Evolutionary conservation across 2,888 invertebrate genomes (phyloP), one percentile per base, ranked within the genome.

Genomic region (Leptarthrus brevirostris): DNA sequence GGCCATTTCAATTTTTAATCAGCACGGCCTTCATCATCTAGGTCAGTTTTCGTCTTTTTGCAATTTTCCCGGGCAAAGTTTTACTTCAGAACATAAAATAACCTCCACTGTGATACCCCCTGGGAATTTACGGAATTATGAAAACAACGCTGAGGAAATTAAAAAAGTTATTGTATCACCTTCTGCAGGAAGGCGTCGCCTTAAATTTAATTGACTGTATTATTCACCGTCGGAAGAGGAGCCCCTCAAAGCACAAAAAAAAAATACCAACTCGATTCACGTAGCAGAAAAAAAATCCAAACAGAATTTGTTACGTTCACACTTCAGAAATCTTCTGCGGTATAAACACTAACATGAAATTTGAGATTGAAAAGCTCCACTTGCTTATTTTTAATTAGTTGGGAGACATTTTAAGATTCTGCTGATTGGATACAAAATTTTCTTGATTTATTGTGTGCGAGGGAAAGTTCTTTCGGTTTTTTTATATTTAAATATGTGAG

Each of bases 1-100:
- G 52, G 52, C 69, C 49, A 69, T 69, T 69, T 69, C 69, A 69
- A 69, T 69, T 69, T 69, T 69, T 69, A 69, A 69, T 69, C 69
- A 69, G 52, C 30, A 69, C 69, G 8, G 16, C 34, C 34, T 52
- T 52, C 69, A 52, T 49, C 69, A 69, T 69, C 52, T 34, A 52
- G 52, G 52, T 52, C 47, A 66, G 18, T 24, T 66, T 69, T 20
- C 69, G 24, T 66, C 34, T 24, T 52, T 69, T 52, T n/a, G 24
- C 20, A 69, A 24, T 52, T 34, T 69, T 52, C 69, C 69, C 22
- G 52, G 22, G 34, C 30, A 18, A 52, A 26, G 34, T 49, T 69
- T 69, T 69, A 69, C 52, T 69, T 69, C 30, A 14, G 49, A 22
- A 52, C 20, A 30, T 49, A 52, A 52, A 49, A 52, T 36, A 18